These are phyloP conservation scores for Spea multiplicata DNA, from an alignment of 2,113 vertebrate species.

Conservation along the genomic window DNA sequence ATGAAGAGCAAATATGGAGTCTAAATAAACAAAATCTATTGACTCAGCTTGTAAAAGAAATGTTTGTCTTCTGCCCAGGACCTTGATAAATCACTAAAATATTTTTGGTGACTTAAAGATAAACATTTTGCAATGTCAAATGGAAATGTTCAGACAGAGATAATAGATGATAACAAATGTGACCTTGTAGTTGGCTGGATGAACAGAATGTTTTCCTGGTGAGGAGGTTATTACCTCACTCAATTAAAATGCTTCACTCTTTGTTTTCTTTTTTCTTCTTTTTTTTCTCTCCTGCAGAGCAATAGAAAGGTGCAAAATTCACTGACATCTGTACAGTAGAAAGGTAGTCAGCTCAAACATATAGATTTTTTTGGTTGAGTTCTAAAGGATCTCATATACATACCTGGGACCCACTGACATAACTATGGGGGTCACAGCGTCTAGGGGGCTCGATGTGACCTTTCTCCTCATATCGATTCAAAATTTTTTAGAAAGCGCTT, in stretches of 20 bases:
- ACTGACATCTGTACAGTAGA: no score
- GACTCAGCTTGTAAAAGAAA: constrained; percentile 22
- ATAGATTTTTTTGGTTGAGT: no score
- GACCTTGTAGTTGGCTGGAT: background rate
- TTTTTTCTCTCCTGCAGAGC: no score
- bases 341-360: no score
- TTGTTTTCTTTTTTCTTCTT: no score
- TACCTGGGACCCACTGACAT: no score
- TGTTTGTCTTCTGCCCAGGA: constrained; percentile 7
- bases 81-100: constrained; percentile 19
- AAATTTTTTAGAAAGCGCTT: no score
- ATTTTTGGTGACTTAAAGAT: constrained; percentile 15
- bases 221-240: background rate
- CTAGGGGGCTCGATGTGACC: no score
- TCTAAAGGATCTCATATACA: no score
- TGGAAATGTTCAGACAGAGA: constrained; percentile 15
- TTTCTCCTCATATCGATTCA: no score
- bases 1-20: constrained; percentile 15
- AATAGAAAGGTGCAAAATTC: no score
- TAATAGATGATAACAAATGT: background rate
- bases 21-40: constrained; percentile 18
- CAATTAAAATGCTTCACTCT: background rate
- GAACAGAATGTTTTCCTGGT: background rate
- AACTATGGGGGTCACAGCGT: no score
- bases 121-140: constrained; percentile 24